These are phyloP conservation scores for Peromyscus leucopus DNA, from an alignment of 2,113 vertebrate genomes.

Conservation along the genomic window DNA sequence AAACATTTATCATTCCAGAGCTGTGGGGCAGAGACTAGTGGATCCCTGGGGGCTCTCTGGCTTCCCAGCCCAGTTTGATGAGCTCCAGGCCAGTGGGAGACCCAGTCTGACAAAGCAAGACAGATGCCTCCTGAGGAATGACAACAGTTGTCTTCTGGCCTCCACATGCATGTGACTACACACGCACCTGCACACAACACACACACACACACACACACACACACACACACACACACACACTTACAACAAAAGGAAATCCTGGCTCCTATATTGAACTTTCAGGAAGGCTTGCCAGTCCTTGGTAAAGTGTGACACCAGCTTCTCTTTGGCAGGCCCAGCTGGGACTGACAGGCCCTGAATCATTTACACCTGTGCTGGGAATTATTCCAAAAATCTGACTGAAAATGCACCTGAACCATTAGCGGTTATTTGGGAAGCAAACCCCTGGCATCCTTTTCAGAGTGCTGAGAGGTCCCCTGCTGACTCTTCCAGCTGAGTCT, in stretches of 20 bases:
- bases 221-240: background rate
- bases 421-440: rapidly evolving
- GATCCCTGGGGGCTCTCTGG: background rate
- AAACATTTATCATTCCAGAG: background rate
- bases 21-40: background rate
- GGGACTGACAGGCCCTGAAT: background rate
- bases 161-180: background rate
- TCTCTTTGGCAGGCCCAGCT: background rate
- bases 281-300: background rate
- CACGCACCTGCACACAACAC: background rate
- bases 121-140: background rate
- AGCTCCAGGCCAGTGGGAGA: background rate
- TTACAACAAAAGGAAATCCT: background rate
- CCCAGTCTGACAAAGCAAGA: background rate
- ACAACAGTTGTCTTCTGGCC: background rate
- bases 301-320: background rate
- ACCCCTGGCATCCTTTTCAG: background rate
- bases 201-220: background rate
- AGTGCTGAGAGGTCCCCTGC: background rate
- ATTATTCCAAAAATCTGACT: background rate
- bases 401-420: background rate
- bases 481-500: background rate
- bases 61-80: no score
- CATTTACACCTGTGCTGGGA: background rate
- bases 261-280: background rate